Conservation (phyloP, 2,888 invertebrate genomes). For the Parnassius mnemosyne region DNA sequence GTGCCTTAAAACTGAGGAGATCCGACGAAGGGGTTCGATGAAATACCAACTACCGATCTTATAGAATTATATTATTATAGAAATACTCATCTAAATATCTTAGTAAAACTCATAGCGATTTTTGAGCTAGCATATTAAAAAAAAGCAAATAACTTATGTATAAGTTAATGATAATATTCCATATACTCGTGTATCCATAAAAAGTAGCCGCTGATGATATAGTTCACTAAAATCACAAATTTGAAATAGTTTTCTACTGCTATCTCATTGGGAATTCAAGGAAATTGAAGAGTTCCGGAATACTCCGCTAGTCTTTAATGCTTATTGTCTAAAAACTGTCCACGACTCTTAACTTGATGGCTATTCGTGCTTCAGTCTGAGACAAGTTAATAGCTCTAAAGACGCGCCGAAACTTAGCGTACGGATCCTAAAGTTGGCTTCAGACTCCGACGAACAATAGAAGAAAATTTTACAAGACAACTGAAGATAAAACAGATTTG, state of each 20-base stretch:
- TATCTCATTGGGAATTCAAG: background rate
- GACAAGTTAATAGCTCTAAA: constrained; percentile 49
- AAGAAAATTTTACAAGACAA: constrained; percentile 61
- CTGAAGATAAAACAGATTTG: constrained; percentile 54
- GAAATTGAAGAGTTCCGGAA: constrained; percentile 23
- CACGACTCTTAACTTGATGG: constrained; percentile 33
- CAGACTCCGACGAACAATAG: constrained; percentile 44
- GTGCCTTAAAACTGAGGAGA: too few relatives aligned
- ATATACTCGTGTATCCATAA: too few relatives aligned
- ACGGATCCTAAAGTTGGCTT: constrained; percentile 36
- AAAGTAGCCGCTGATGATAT: too few relatives aligned
- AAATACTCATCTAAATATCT: too few relatives aligned
- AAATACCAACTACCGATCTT: too few relatives aligned
- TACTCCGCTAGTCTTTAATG: constrained; percentile 27
- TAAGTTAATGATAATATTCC: too few relatives aligned
- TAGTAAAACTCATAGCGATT: too few relatives aligned
- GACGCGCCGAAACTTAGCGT: constrained; percentile 48
- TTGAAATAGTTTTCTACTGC: background rate
- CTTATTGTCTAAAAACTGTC: constrained; percentile 32
- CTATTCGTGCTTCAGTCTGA: constrained; percentile 41
- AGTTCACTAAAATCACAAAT: too few relatives aligned
- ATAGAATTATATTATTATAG: too few relatives aligned
- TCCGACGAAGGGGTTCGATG: too few relatives aligned
- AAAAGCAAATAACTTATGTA: too few relatives aligned
- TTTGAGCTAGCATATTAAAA: too few relatives aligned